Evolutionary conservation across 1,140 invertebrate species (phyloP).

Genomic region (Drosophila auraria): DNA sequence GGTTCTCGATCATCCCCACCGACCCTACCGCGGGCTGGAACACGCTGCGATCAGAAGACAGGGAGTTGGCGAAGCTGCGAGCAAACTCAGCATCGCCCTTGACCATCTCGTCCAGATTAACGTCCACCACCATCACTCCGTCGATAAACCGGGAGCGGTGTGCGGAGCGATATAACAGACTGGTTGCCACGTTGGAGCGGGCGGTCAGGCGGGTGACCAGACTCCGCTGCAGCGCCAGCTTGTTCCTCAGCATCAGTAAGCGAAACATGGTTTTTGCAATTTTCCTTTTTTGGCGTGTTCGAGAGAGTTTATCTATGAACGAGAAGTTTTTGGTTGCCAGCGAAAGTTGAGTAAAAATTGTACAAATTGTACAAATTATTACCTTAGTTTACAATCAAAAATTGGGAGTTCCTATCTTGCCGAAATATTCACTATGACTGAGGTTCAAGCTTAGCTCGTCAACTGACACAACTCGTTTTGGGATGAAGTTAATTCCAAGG

Average conservation of each 20-base stretch:
- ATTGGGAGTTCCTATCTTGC: conserved; percentile 34
- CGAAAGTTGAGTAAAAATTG: background rate
- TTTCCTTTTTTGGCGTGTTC: background rate
- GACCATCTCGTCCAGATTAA: conserved; percentile 49
- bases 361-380: background rate
- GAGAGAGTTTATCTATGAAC: conserved; percentile 1
- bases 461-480: background rate
- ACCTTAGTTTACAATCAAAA: conserved; percentile 21
- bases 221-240: conserved; percentile 24
- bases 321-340: too few relatives aligned
- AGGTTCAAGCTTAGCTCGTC: background rate
- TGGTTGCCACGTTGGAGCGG: conserved; percentile 15
- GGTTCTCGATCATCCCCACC: background rate
- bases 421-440: conserved; percentile 45
- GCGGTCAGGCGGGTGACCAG: conserved; percentile 18
- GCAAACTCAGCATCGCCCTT: conserved; percentile 52
- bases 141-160: background rate
- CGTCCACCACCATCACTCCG: conserved; percentile 39
- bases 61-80: conserved; percentile 53
- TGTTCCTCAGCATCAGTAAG: conserved; percentile 45
- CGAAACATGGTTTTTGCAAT: conserved; percentile 56
- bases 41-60: conserved; percentile 4
- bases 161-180: background rate
- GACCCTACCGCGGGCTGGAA: background rate
- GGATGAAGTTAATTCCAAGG: conserved; percentile 18